These are phyloP conservation scores for Epizoanthus rinbou DNA, from an alignment of 92 coral and sea anemone genomes.

Conservation along the genomic window DNA sequence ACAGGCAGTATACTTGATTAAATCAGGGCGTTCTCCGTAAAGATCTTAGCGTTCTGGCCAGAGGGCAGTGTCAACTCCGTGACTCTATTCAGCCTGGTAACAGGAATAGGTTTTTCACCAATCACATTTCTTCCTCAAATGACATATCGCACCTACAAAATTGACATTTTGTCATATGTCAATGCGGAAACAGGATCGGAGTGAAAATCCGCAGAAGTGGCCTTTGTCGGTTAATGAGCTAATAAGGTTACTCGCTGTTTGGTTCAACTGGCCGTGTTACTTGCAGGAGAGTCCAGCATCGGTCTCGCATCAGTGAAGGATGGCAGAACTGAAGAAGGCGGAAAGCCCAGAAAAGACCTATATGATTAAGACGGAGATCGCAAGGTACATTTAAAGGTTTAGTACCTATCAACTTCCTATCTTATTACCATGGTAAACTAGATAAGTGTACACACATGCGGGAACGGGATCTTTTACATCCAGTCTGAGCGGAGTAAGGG, in stretches of 20 bases:
- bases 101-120: not conserved
- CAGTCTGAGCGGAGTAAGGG: not conserved
- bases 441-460: not conserved
- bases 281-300: not conserved
- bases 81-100: not conserved
- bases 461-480: not conserved
- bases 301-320: slow-evolving; percentile 1
- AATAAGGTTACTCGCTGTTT: not conserved
- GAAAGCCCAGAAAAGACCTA: slow-evolving; percentile 84
- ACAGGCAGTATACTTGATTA: not conserved
- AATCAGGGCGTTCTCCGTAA: not conserved
- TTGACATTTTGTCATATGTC: slow-evolving; percentile 15
- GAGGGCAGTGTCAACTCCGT: not conserved
- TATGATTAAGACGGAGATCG: slow-evolving; percentile 76
- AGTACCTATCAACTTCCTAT: slow-evolving; percentile 2
- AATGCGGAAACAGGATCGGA: slow-evolving; percentile 29
- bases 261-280: not conserved
- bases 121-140: not conserved
- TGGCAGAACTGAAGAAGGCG: slow-evolving; percentile 75
- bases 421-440: slow-evolving; percentile 3
- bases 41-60: not conserved
- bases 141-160: not conserved
- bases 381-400: slow-evolving; percentile 45
- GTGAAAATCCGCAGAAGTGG: slow-evolving; percentile 7
- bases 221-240: not conserved